phyloP scores from a whole-genome alignment of 2,797 vertebrate genomes.

The Gymnoscopelus microlampas region DNA sequence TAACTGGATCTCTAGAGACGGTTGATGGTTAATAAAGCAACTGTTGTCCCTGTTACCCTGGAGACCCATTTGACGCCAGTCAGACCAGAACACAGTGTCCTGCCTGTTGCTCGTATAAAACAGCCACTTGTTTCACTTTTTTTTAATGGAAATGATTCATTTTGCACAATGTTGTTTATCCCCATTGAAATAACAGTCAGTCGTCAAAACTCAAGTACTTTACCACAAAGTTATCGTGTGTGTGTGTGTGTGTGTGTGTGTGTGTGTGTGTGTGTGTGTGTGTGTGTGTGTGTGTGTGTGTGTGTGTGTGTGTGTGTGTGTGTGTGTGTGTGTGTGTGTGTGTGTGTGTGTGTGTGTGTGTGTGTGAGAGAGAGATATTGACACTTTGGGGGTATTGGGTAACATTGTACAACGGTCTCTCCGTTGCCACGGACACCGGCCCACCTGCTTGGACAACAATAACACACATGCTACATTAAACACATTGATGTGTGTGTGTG shows the following conservation, averaged over 20 bases:
- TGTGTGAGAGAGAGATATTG: not conserved
- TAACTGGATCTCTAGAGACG: slow-evolving; percentile 57
- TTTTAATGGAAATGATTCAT: not conserved
- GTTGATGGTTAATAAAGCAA: slow-evolving; percentile 41
- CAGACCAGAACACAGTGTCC: slow-evolving; percentile 12
- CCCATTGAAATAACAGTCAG: slow-evolving; percentile 2
- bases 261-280: not conserved
- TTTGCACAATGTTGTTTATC: slow-evolving; percentile 1
- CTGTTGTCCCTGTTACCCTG: slow-evolving; percentile 53
- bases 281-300: not conserved
- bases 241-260: not conserved
- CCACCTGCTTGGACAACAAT: slow-evolving; percentile 19
- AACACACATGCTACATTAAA: no score
- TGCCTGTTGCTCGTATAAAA: slow-evolving; percentile 30
- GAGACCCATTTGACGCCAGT: slow-evolving; percentile 45
- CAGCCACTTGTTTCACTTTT: slow-evolving; percentile 27
- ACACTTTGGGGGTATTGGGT: slow-evolving; percentile 2
- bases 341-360: not conserved
- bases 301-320: not conserved
- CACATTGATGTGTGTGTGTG: no score
- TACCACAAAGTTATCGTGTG: not conserved
- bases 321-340: no score
- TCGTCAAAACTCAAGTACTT: not conserved
- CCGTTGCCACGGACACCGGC: slow-evolving; percentile 47
- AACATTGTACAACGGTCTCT: not conserved